Evolutionary conservation across 2,113 vertebrate genomes (phyloP).

Genomic region (Actinemys pallida): DNA sequence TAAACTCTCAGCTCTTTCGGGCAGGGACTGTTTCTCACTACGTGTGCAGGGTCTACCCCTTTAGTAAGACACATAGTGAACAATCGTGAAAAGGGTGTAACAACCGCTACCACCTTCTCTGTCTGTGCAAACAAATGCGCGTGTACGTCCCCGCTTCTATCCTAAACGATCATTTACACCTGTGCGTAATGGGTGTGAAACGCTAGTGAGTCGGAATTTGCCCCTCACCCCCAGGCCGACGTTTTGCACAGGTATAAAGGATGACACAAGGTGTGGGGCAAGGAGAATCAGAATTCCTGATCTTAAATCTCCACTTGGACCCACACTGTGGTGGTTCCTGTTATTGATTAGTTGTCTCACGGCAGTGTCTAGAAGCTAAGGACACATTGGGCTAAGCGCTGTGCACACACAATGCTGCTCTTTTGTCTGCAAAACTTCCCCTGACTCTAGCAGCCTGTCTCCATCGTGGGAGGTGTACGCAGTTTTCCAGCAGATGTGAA

Average conservation of each 20-base stretch:
- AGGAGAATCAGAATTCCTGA: neutral
- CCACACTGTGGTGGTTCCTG: rapidly evolving
- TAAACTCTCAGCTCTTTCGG: neutral
- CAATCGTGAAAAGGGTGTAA: neutral
- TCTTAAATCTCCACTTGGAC: neutral
- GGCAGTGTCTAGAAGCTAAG: neutral
- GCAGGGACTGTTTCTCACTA: neutral
- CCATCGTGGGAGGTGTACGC: neutral
- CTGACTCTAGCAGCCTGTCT: slow-evolving; percentile 3
- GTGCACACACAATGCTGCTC: neutral
- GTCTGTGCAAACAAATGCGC: neutral
- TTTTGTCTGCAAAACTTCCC: neutral
- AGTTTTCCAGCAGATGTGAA: slow-evolving; percentile 35
- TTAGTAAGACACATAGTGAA: neutral
- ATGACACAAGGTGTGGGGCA: neutral
- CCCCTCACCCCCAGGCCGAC: neutral
- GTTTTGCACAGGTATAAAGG: neutral
- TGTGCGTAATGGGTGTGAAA: neutral
- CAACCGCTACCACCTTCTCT: neutral
- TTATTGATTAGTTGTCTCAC: neutral
- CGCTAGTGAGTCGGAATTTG: neutral
- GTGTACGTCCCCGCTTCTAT: neutral
- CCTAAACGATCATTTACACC: rapidly evolving
- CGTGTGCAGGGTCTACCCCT: neutral
- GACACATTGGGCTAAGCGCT: neutral